Evolutionary conservation across 2,113 vertebrate genomes (phyloP), one percentile per base, ranked within the genome.

Genomic region (Pica pica): DNA sequence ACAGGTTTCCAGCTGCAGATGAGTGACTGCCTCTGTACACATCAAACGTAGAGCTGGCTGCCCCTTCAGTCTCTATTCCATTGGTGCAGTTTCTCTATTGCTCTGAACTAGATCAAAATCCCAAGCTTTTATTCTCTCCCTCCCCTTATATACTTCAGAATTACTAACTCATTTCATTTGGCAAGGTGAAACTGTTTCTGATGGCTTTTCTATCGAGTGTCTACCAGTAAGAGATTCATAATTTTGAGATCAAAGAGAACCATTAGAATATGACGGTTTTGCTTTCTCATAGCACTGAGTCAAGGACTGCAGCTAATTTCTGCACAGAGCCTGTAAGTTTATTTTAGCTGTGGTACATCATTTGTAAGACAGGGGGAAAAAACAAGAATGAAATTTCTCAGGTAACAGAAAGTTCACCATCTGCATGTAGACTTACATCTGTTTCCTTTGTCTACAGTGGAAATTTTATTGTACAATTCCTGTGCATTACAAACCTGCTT

Each of bases 321-420:
- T 94, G 16, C 57, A 35, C 20, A 52, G 28, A 91, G 53, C 13
- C 31, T 73, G 22, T 26, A 46, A 68, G 53, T 82, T 94, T 89
- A 46, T 83, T 93, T 89, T 79, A 87, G 23, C 41, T 42, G 10
- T 71, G 70, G 82, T 71, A 30, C 69, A 46, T 75, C 35, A 64
- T 81, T 79, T 71, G 47, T 71, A 89, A 84, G 35, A 39, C 4
- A 28, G 11, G 3, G 0, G 0, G 2, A 42, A 46, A 70, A 37
- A 59, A 49, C 77, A 75, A 52, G 3, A 67, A 42, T 9, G 3
- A 75, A 76, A 61, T 30, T 39, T 94, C 73, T 87, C 89, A 92
- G 89, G 90, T 94, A 89, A 87, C 68, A 63, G 33, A 74, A 78
- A 89, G 83, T 89, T 96, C 83, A 94, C 80, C 60, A 60, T 89